These are phyloP conservation scores for Scatophagus argus DNA, from an alignment of 2,113 vertebrate genomes.

Conservation along the genomic window DNA sequence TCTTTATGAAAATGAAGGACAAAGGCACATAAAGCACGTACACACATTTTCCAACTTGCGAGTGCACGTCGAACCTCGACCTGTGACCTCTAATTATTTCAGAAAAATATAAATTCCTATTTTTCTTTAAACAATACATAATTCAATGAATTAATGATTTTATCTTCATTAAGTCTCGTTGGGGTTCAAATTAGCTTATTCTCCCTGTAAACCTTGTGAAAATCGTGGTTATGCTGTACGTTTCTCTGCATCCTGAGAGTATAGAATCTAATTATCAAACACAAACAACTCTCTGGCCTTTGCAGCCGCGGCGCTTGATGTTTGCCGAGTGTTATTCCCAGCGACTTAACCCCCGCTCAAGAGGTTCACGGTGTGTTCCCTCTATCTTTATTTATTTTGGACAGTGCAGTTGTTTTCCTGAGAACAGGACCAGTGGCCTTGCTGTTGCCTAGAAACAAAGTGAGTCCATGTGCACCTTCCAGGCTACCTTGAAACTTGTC, in stretches of 20 bases:
- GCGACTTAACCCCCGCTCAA: constrained; percentile 61
- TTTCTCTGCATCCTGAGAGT: not conserved
- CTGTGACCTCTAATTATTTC: not conserved
- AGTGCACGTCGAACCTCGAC: not conserved
- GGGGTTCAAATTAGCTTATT: not conserved
- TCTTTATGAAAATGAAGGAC: constrained; percentile 34
- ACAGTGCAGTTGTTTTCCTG: constrained; percentile 63
- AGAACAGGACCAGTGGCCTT: constrained; percentile 54
- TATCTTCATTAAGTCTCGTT: not conserved
- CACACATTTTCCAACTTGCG: not conserved
- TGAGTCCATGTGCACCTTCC: constrained; percentile 57
- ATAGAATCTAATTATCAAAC: constrained; percentile 27
- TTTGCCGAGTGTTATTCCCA: constrained; percentile 54
- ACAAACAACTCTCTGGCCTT: constrained; percentile 33
- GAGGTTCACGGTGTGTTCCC: constrained; percentile 54
- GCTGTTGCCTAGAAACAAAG: constrained; percentile 86
- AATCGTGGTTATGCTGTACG: too few relatives aligned
- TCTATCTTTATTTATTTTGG: constrained; percentile 73
- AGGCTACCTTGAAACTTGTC: constrained; percentile 47
- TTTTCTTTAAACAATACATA: not conserved
- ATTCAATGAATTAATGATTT: not conserved
- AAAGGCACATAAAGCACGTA: constrained; percentile 20
- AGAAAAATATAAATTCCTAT: not conserved
- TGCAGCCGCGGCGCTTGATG: constrained; percentile 39
- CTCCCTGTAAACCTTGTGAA: not conserved